These are phyloP conservation scores for Pollenia griseotomentosa DNA, from an alignment of 2,888 invertebrate genomes.

Conservation along the genomic window DNA sequence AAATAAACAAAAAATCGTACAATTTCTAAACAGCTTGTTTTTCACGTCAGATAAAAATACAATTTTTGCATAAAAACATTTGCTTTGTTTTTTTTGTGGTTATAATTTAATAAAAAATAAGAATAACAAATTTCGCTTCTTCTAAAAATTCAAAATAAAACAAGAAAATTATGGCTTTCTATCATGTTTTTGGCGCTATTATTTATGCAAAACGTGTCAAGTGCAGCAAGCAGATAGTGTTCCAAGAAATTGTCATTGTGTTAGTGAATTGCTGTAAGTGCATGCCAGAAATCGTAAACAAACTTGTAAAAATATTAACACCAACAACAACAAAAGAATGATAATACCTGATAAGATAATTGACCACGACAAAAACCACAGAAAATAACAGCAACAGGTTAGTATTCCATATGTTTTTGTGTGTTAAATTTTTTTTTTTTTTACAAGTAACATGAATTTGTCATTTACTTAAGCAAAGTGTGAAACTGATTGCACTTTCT, in stretches of 20 bases:
- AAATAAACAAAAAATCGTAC: neutral
- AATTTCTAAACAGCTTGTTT: conserved; percentile 29
- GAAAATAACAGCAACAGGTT: conserved; percentile 40
- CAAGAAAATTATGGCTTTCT: neutral
- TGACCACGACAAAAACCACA: neutral
- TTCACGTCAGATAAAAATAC: neutral
- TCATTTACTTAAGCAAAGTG: too few species aligned
- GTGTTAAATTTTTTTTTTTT: neutral
- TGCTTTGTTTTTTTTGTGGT: neutral
- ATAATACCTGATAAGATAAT: conserved; percentile 4
- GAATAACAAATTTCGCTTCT: neutral
- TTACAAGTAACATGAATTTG: too few species aligned
- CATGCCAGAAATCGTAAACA: conserved; percentile 9
- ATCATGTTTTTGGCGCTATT: neutral
- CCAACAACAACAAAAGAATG: too few species aligned
- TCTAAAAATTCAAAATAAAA: neutral
- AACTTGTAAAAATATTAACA: neutral
- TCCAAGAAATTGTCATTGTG: neutral
- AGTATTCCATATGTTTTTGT: conserved; percentile 40
- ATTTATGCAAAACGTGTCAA: conserved; percentile 18
- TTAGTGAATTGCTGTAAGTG: neutral
- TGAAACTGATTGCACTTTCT: too few species aligned
- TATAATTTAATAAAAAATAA: too few species aligned
- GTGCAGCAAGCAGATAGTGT: neutral
- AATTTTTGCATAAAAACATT: neutral